Conservation (phyloP, 2,888 invertebrate genomes). For the Acanthopleura granulata region DNA sequence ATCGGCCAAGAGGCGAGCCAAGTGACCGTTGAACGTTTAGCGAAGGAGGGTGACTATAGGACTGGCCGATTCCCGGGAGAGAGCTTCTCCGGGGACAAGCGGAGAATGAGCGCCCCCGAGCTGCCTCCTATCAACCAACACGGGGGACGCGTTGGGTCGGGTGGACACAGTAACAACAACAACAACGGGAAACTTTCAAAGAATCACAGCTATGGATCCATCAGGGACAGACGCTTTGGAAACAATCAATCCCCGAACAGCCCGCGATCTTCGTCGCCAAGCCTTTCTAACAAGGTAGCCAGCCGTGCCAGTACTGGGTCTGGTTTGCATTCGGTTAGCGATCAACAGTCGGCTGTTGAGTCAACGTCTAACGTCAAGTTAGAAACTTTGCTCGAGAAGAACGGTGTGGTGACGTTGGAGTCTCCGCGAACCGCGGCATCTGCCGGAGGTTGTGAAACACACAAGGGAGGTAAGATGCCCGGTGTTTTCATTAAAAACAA, state of each 20-base stretch:
- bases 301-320: not conserved
- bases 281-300: not conserved
- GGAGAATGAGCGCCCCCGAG: not conserved
- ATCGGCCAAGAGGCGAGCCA: not conserved
- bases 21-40: not conserved
- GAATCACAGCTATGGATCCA: not conserved
- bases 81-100: not conserved
- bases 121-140: not conserved
- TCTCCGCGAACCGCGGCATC: not conserved
- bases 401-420: not conserved
- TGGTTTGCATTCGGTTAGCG: too few relatives aligned
- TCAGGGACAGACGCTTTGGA: not conserved
- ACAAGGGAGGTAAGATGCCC: not conserved
- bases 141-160: not conserved
- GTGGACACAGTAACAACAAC: not conserved
- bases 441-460: not conserved
- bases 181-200: too few relatives aligned
- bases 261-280: not conserved
- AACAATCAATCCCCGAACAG: not conserved
- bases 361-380: not conserved
- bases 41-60: not conserved
- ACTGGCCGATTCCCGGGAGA: not conserved
- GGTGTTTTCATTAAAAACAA: not conserved
- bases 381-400: not conserved
- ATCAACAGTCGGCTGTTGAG: not conserved